Evolutionary conservation across 2,113 vertebrate species (phyloP).

Genomic region (Pollimyrus isidori): DNA sequence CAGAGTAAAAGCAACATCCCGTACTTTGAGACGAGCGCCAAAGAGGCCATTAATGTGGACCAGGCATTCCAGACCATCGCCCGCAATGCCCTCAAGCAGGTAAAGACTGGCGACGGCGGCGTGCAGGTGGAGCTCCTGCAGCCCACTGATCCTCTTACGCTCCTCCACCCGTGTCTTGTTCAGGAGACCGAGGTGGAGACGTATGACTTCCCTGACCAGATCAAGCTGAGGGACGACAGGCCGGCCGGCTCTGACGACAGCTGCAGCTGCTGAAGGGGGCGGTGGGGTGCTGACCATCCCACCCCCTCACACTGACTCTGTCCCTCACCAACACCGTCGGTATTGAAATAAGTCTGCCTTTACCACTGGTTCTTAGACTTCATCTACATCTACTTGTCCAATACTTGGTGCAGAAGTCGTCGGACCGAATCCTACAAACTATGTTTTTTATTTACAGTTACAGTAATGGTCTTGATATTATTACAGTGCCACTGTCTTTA

Average conservation of each 20-base stretch:
- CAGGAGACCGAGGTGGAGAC: conserved; percentile 40
- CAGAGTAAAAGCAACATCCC: conserved; percentile 43
- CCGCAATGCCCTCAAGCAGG: conserved; percentile 45
- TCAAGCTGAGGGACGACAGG: conserved; percentile 35
- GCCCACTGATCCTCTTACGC: background rate
- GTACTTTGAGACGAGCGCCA: conserved; percentile 45
- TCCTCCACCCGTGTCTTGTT: background rate
- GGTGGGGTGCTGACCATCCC: background rate
- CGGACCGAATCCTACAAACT: background rate
- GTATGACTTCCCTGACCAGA: conserved; percentile 36
- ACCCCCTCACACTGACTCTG: background rate
- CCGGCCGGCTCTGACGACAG: conserved; percentile 17
- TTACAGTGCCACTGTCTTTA: background rate
- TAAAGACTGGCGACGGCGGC: background rate
- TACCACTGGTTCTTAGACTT: background rate
- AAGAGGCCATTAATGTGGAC: conserved; percentile 45
- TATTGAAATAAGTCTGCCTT: background rate
- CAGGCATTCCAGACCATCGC: conserved; percentile 49
- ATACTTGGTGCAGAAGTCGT: background rate
- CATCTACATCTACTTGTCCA: background rate
- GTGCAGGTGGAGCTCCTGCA: background rate
- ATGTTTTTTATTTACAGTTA: background rate
- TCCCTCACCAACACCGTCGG: background rate
- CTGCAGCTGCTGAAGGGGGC: conserved; percentile 35
- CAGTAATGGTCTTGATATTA: background rate